Percentiles rank a stretch among this genome's conserved stretches.
Evolutionary conservation across 2,113 vertebrate genomes (phyloP).

Genomic region (Semnornis frantzii): DNA sequence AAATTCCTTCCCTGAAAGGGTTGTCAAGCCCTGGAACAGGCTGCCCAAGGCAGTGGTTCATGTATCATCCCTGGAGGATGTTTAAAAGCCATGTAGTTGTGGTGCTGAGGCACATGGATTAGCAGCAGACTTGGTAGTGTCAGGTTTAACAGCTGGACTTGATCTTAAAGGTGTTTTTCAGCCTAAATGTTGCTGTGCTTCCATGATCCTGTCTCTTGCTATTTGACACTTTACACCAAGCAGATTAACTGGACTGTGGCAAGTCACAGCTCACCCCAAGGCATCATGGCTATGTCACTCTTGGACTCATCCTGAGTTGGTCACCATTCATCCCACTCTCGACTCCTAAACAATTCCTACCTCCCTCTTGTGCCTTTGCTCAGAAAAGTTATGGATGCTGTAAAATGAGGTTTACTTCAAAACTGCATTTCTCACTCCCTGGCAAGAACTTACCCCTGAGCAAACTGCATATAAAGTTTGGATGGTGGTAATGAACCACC

Average conservation of each 20-base stretch:
- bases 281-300: not conserved
- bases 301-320: not conserved
- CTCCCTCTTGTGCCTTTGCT: not conserved
- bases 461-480: not conserved
- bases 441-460: not conserved
- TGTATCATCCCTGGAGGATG: too few relatives aligned
- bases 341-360: not conserved
- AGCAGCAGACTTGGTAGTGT: too few relatives aligned
- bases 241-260: not conserved
- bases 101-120: too few relatives aligned
- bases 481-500: not conserved
- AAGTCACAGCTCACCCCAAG: fast-evolving
- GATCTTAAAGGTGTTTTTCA: too few relatives aligned
- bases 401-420: not conserved
- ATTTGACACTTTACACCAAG: not conserved
- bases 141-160: too few relatives aligned
- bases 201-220: too few relatives aligned
- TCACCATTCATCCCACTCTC: not conserved
- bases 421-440: not conserved
- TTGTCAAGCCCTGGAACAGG: too few relatives aligned
- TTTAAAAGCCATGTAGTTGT: too few relatives aligned
- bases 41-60: too few relatives aligned
- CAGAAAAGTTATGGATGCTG: not conserved
- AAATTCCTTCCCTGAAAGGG: too few relatives aligned
- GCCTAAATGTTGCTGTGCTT: too few relatives aligned